A percentile compares a stretch with the other conserved stretches of the same genome.
Evolutionary conservation across 2,113 vertebrate species (phyloP).

Genomic region (Trematocara marginatum): DNA sequence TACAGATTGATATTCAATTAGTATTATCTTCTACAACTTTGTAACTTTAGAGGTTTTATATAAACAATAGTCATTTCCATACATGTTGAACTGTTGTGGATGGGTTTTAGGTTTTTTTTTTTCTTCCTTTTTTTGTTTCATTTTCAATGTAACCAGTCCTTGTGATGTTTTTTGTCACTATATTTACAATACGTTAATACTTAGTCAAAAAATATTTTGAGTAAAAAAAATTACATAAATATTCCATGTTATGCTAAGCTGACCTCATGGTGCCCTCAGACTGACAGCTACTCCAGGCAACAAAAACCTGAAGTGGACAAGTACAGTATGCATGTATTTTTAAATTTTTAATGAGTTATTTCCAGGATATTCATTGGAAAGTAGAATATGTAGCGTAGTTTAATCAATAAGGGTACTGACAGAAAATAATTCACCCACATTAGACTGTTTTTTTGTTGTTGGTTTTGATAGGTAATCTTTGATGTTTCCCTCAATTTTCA

Average conservation of each 20-base stretch:
- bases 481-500: not conserved
- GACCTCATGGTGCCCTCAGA: not conserved
- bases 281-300: not conserved
- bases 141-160: not conserved
- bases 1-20: not conserved
- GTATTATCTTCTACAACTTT: not conserved
- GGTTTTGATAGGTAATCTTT: not conserved
- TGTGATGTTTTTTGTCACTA: not conserved
- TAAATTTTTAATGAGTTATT: fast-evolving
- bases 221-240: not conserved
- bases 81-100: not conserved
- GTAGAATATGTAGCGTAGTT: not conserved
- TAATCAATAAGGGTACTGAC: not conserved
- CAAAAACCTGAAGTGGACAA: fast-evolving
- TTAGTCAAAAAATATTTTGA: not conserved
- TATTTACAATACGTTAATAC: fast-evolving
- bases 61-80: not conserved
- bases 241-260: not conserved
- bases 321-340: not conserved
- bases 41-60: not conserved
- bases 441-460: not conserved
- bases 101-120: not conserved
- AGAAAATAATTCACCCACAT: not conserved
- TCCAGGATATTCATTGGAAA: not conserved
- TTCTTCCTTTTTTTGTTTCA: not conserved